Percentiles rank a stretch among this genome's conserved stretches.
phyloP scores from a whole-genome alignment of 2,113 vertebrate species.

The Ptyas mucosa region DNA sequence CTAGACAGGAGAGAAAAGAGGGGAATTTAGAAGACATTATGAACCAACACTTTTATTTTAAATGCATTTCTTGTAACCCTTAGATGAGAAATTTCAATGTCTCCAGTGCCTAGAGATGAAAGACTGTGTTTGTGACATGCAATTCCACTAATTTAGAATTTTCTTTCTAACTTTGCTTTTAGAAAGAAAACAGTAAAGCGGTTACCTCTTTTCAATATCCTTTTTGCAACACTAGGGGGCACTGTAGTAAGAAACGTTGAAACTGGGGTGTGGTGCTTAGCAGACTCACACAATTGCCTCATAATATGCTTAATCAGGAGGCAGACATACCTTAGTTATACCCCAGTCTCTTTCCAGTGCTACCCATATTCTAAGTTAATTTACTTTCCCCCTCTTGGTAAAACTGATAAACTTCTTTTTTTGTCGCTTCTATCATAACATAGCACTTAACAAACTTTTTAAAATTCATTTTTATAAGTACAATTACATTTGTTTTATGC shows the following conservation, averaged over 20 bases:
- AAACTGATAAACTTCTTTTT: not conserved
- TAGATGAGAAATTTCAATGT: not conserved
- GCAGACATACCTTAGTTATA: not conserved
- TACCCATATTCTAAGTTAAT: not conserved
- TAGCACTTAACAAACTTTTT: not conserved
- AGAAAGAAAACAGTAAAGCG: not conserved
- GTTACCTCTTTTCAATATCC: not conserved
- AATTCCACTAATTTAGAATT: not conserved
- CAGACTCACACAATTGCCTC: not conserved
- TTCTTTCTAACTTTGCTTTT: not conserved
- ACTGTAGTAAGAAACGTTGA: not conserved
- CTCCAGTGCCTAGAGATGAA: not conserved
- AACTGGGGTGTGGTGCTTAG: not conserved
- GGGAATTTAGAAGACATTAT: not conserved
- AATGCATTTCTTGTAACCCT: not conserved
- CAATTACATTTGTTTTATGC: not conserved
- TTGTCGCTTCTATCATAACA: not conserved
- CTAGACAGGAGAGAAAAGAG: not conserved
- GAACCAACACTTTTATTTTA: not conserved
- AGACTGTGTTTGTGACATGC: not conserved
- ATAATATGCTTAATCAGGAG: not conserved
- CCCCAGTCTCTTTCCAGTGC: not conserved
- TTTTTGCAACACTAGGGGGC: conserved; percentile 1
- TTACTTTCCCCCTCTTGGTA: not conserved
- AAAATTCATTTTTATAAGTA: not conserved